Evolutionary conservation across 2,113 vertebrate genomes (phyloP).

Genomic region (Calidris pugnax): DNA sequence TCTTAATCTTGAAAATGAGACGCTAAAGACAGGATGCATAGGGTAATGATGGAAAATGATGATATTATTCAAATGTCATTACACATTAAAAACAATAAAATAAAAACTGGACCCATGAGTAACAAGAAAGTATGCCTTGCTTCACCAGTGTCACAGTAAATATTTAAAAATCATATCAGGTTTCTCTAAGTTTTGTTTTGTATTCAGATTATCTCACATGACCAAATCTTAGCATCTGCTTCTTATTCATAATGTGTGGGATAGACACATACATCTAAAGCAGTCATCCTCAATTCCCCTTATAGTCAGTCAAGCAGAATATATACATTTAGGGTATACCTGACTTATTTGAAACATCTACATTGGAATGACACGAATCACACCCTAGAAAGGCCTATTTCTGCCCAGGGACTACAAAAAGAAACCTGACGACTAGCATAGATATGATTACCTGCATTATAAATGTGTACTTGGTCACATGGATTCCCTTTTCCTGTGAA

Average conservation of each 20-base stretch:
- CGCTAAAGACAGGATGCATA: background rate
- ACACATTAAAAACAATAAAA: background rate
- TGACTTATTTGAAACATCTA: background rate
- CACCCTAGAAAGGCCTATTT: background rate
- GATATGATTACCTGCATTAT: background rate
- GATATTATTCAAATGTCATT: background rate
- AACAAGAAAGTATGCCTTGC: background rate
- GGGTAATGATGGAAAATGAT: background rate
- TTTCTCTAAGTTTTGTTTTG: background rate
- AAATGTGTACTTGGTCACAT: background rate
- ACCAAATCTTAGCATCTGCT: background rate
- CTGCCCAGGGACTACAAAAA: background rate
- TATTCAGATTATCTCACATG: background rate
- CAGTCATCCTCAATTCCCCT: background rate
- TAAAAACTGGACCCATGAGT: background rate
- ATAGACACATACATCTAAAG: background rate
- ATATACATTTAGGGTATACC: background rate
- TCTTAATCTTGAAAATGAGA: slow-evolving; percentile 13
- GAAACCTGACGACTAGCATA: background rate
- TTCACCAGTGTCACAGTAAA: background rate
- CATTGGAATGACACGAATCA: background rate
- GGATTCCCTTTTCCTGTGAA: background rate
- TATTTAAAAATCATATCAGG: background rate
- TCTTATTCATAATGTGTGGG: background rate
- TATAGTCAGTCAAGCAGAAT: background rate